Evolutionary conservation across 2,888 invertebrate genomes (phyloP).

Genomic region (Dioctria rufipes): DNA sequence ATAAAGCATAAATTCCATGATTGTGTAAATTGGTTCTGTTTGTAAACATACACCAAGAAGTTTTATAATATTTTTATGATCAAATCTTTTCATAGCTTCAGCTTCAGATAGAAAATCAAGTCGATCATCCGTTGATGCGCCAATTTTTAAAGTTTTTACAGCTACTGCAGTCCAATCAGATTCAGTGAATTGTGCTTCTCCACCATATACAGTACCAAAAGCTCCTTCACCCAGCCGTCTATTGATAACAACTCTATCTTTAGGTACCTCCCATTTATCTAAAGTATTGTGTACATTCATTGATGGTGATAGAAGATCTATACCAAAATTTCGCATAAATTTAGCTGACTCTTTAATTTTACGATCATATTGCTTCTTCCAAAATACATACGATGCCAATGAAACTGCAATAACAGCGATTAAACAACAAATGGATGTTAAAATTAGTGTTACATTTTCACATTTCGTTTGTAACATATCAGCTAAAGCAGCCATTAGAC

Average conservation of each 20-base stretch:
- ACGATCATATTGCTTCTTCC: constrained; percentile 79
- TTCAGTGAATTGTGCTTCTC: constrained; percentile 81
- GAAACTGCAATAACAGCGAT: constrained; percentile 74
- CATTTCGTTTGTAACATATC: constrained; percentile 80
- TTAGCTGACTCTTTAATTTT: constrained; percentile 78
- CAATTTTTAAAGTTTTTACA: constrained; percentile 90
- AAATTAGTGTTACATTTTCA: constrained; percentile 74
- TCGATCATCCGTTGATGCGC: constrained; percentile 87
- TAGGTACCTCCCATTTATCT: constrained; percentile 91
- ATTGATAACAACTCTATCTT: constrained; percentile 89
- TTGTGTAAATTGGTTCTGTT: constrained; percentile 88
- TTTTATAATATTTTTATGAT: constrained; percentile 89
- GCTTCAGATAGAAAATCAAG: constrained; percentile 93
- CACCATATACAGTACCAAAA: constrained; percentile 90
- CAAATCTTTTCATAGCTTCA: constrained; percentile 94
- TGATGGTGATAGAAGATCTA: constrained; percentile 74
- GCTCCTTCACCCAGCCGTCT: constrained; percentile 90
- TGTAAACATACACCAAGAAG: constrained; percentile 90
- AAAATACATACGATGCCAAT: constrained; percentile 76
- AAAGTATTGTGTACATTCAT: constrained; percentile 73
- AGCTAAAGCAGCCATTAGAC: constrained; percentile 80
- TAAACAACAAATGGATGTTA: constrained; percentile 77
- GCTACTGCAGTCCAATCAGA: constrained; percentile 88
- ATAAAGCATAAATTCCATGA: constrained; percentile 96
- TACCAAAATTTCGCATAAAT: constrained; percentile 81